phyloP scores from a whole-genome alignment of 2,888 invertebrate genomes.

The Pomacea canaliculata region DNA sequence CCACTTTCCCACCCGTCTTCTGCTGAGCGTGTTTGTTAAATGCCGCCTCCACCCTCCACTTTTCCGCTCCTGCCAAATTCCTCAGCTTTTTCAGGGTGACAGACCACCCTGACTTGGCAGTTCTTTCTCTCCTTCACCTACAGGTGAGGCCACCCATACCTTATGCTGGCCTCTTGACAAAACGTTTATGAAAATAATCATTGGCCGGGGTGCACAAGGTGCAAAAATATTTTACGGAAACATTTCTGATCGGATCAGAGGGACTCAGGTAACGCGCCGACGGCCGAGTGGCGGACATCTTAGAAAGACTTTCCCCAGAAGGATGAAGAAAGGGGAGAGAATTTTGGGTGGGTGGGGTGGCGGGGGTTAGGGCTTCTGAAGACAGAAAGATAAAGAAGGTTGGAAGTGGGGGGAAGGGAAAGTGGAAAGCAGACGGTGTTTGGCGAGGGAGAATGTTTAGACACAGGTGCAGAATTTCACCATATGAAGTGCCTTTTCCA shows the following conservation, averaged over 20 bases:
- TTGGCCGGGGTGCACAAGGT: background rate
- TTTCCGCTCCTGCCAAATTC: background rate
- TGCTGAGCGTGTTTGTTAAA: background rate
- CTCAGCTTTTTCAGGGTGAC: background rate
- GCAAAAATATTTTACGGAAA: conserved; percentile 11
- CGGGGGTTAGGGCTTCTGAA: background rate
- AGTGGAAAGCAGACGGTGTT: background rate
- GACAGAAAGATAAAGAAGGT: background rate
- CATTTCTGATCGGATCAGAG: conserved; percentile 17
- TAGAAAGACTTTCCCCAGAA: too few species aligned
- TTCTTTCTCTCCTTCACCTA: background rate
- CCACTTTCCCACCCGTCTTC: too few species aligned
- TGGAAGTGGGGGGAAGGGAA: background rate
- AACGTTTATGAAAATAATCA: conserved; percentile 22
- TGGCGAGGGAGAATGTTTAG: background rate
- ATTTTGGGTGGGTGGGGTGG: background rate
- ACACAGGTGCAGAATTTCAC: conserved; percentile 8
- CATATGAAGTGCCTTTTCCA: conserved; percentile 8
- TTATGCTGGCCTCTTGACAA: conserved; percentile 1
- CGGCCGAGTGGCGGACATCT: too few species aligned
- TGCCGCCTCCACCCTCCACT: background rate
- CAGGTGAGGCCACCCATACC: background rate
- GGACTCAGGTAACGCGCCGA: background rate
- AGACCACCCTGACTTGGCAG: conserved; percentile 3
- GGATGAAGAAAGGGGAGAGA: background rate